These are phyloP conservation scores for Heliconius cydno DNA, from an alignment of 2,888 invertebrate species.

Conservation along the genomic window DNA sequence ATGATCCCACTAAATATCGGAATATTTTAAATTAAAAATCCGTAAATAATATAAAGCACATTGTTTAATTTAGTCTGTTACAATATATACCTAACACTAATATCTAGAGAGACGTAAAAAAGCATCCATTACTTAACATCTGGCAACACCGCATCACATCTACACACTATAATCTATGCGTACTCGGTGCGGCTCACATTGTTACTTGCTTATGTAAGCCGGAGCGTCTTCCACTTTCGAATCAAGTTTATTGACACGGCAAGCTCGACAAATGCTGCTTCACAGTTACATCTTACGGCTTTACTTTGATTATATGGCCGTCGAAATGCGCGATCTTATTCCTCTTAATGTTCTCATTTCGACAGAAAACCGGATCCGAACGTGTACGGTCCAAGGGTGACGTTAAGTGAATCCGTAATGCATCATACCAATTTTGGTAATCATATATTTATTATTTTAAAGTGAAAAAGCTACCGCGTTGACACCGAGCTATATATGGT, in stretches of 20 bases:
- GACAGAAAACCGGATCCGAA: slow-evolving; percentile 52
- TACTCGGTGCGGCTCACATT: slow-evolving; percentile 66
- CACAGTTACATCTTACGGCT: slow-evolving; percentile 78
- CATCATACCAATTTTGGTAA: slow-evolving; percentile 50
- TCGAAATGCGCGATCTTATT: slow-evolving; percentile 61
- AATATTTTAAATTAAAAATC: neutral
- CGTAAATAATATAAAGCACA: neutral
- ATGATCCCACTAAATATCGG: neutral
- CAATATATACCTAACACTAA: neutral
- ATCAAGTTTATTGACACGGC: slow-evolving; percentile 84
- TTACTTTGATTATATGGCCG: slow-evolving; percentile 69
- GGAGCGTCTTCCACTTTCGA: slow-evolving; percentile 83
- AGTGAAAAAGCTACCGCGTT: slow-evolving; percentile 48
- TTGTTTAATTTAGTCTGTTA: neutral
- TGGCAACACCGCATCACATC: slow-evolving; percentile 28
- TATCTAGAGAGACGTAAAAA: neutral
- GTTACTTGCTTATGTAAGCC: slow-evolving; percentile 81
- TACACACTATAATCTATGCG: slow-evolving; percentile 53
- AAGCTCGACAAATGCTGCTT: slow-evolving; percentile 78
- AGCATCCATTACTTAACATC: neutral
- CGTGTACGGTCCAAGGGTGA: slow-evolving; percentile 50
- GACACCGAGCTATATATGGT: slow-evolving; percentile 45
- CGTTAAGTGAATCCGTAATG: slow-evolving; percentile 51
- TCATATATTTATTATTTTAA: slow-evolving; percentile 50
- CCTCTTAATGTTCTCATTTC: slow-evolving; percentile 58